Percentiles rank a stretch among this genome's conserved stretches.
Conservation (phyloP, 2,888 invertebrate genomes). For the Liopterus haemorrhoidalis region DNA sequence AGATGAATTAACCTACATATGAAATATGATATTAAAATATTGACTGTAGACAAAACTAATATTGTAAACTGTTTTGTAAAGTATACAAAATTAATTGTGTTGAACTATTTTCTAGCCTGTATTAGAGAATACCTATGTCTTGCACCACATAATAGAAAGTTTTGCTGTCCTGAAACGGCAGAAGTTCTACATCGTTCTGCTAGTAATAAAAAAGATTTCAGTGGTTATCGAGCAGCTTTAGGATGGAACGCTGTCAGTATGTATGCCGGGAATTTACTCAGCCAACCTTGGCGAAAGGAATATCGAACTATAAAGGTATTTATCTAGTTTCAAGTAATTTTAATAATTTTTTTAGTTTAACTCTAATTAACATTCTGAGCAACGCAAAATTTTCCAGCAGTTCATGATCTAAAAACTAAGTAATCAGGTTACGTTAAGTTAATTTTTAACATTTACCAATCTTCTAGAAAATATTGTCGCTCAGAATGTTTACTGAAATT, state of each 20-base stretch:
- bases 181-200: constrained; percentile 71
- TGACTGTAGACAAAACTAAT: no score
- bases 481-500: no score
- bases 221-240: constrained; percentile 70
- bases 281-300: constrained; percentile 86
- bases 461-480: no score
- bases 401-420: no score
- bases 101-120: constrained; percentile 56
- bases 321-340: constrained; percentile 7
- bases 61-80: not conserved
- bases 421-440: no score
- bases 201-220: constrained; percentile 64
- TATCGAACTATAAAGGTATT: constrained; percentile 72
- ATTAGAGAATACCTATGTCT: constrained; percentile 72
- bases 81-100: constrained; percentile 5
- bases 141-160: constrained; percentile 74
- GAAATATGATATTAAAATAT: no score
- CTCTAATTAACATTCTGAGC: constrained; percentile 1
- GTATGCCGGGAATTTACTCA: constrained; percentile 78
- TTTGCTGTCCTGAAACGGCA: constrained; percentile 67
- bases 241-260: constrained; percentile 81
- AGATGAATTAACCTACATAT: no score
- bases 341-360: no score
- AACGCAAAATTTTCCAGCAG: not conserved
- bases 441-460: no score